These are phyloP conservation scores for Thaleichthys pacificus DNA, from an alignment of 2,797 vertebrate genomes.

Conservation along the genomic window DNA sequence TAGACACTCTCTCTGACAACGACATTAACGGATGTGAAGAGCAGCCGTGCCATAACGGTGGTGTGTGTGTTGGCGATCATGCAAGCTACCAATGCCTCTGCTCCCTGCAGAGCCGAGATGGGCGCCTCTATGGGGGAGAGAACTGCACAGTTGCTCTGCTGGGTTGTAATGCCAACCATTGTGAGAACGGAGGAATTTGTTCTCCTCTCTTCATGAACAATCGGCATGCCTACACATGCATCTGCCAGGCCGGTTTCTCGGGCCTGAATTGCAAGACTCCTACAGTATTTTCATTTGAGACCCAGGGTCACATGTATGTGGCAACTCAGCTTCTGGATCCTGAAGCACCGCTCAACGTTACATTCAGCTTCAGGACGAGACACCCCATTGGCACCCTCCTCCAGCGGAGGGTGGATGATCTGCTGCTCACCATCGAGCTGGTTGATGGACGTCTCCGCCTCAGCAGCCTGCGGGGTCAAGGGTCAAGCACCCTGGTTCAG, in stretches of 20 bases:
- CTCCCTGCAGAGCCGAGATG: slow-evolving; percentile 65
- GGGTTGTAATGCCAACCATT: slow-evolving; percentile 79
- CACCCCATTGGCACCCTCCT: slow-evolving; percentile 74
- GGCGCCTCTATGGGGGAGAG: slow-evolving; percentile 79
- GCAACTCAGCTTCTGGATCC: slow-evolving; percentile 51
- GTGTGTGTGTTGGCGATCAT: slow-evolving; percentile 78
- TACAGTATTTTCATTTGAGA: slow-evolving; percentile 86
- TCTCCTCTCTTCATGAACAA: slow-evolving; percentile 74
- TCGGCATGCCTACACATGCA: slow-evolving; percentile 76
- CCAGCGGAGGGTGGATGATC: slow-evolving; percentile 65
- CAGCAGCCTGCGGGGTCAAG: slow-evolving; percentile 59
- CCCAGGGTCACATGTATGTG: slow-evolving; percentile 75
- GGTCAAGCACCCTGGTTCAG: slow-evolving; percentile 56
- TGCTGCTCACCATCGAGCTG: slow-evolving; percentile 78
- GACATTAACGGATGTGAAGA: slow-evolving; percentile 75
- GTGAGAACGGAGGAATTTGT: slow-evolving; percentile 83
- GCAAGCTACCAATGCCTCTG: slow-evolving; percentile 84
- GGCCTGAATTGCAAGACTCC: slow-evolving; percentile 76
- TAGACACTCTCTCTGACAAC: slow-evolving; percentile 78
- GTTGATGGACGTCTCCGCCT: slow-evolving; percentile 74
- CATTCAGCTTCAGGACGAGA: slow-evolving; percentile 83
- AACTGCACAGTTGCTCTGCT: slow-evolving; percentile 81
- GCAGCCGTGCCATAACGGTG: slow-evolving; percentile 86
- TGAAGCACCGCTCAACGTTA: slow-evolving; percentile 70
- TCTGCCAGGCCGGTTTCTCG: slow-evolving; percentile 81